Base-by-base conservation (phyloP, 1,140 invertebrate species). In the Vollenhovia emeryi region DNA sequence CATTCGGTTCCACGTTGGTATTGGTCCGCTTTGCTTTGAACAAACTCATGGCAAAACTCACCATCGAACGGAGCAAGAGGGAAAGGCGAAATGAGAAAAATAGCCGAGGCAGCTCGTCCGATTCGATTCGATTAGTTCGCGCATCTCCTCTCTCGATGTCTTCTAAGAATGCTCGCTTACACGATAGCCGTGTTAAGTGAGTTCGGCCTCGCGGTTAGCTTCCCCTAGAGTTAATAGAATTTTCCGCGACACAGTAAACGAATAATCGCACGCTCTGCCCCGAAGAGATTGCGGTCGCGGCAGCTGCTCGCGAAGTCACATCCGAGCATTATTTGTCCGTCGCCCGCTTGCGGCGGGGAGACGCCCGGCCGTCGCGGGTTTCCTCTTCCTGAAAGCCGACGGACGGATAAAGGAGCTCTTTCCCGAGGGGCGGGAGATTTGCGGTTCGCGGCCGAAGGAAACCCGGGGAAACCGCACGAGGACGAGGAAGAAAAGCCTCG, bases 371-470 rank as follows among this genome's bases (percentile, higher is more conserved):
- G 30, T 27, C 11, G 18, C 3, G 33, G 8, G 36, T 73, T 82
- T 82, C 66, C 66, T 80, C 48, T 80, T 80, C 78, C 45, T 71
- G 48, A 55, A 50, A 71, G 48, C 33, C 24, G 40, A 21, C 13
- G 33, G 6, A 73, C 66, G 78, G n/a, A 82, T 82, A 73, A 82
- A 82, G 21, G 36, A 6, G 45, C 64, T 36, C 36, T 80, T 71
- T 80, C 50, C 50, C 78, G 78, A 71, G 57, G n/a, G n/a, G 36
- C 78, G 36, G 50, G 24, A 80, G 78, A 80, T 71, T 80, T 80
- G 78, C 36, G 78, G 60, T 66, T n/a, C 60, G 60, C 60, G 60
- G 18, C 43, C 33, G 64, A 55, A 80, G 50, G 64, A 80, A 80
- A 71, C 66, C 7, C 5, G 36, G 66, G 21, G 11, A 40, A 62